These are phyloP conservation scores for Channa striata DNA, from an alignment of 2,797 vertebrate species.

Conservation along the genomic window DNA sequence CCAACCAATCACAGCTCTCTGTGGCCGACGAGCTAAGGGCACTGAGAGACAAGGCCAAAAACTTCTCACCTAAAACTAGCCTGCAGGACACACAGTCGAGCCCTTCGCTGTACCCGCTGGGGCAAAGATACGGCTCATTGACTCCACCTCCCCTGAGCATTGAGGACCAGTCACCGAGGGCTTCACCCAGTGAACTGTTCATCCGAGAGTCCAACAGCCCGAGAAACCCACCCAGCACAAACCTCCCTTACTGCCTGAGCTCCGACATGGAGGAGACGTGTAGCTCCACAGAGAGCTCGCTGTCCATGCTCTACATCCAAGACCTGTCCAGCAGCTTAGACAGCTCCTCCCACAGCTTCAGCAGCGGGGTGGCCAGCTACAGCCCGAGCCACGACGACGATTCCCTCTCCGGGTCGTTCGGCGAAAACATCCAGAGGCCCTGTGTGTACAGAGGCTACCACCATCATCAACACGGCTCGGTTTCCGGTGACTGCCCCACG, in stretches of 20 bases:
- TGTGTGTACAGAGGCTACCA: background rate
- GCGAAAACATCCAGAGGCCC: background rate
- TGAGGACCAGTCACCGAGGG: constrained; percentile 52
- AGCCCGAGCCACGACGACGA: constrained; percentile 45
- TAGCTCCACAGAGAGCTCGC: constrained; percentile 69
- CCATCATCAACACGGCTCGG: background rate
- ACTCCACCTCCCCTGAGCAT: constrained; percentile 28
- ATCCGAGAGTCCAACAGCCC: constrained; percentile 50
- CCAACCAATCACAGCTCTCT: constrained; percentile 84
- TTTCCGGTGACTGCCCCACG: fast-evolving
- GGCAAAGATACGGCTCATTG: constrained; percentile 34
- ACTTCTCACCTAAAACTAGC: constrained; percentile 4
- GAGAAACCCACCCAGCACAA: background rate
- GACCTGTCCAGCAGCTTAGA: constrained; percentile 38
- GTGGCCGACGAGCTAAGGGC: constrained; percentile 92
- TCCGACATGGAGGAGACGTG: constrained; percentile 73
- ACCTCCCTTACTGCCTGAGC: constrained; percentile 37
- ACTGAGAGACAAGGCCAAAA: constrained; percentile 76
- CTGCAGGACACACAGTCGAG: constrained; percentile 22
- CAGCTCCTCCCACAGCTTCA: constrained; percentile 54
- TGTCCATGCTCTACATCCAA: constrained; percentile 63
- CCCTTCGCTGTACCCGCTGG: constrained; percentile 4
- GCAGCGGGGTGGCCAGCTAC: constrained; percentile 74
- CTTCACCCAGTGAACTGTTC: constrained; percentile 50
- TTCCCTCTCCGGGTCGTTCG: constrained; percentile 33